Base-by-base conservation (phyloP, 2,888 invertebrate genomes). In the Elmis aenea region DNA sequence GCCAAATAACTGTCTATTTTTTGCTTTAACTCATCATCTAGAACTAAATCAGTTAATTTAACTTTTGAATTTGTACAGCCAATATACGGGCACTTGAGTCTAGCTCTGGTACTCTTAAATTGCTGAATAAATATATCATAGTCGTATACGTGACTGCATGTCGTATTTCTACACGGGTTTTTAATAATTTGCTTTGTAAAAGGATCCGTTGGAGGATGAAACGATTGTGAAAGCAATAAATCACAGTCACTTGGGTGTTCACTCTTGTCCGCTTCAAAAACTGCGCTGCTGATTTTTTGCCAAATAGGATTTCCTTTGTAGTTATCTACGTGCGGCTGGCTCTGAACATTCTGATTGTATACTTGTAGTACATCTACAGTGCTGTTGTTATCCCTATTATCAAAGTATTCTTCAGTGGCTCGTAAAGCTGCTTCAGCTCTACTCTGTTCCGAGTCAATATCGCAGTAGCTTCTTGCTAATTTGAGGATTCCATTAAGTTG, bases 201-300 rank as follows among this genome's bases (percentile, higher is more conserved):
- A 11, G 43, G 43, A 27, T 43, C 43, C 11, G 38, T 13, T n/a
- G 43, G 43, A 13, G 43, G 43, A 33, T 35, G 28, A 36, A 43
- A 43, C 13, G n/a, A n/a, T n/a, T n/a, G n/a, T n/a, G n/a, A n/a
- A n/a, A n/a, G n/a, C n/a, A n/a, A n/a, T n/a, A n/a, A n/a, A n/a
- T n/a, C n/a, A n/a, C n/a, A n/a, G n/a, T n/a, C n/a, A n/a, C n/a
- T n/a, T n/a, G n/a, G n/a, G n/a, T n/a, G n/a, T n/a, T n/a, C n/a
- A n/a, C n/a, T n/a, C n/a, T n/a, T n/a, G n/a, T n/a, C n/a, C n/a
- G n/a, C n/a, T n/a, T n/a, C n/a, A n/a, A n/a, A n/a, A n/a, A n/a
- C n/a, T n/a, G n/a, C n/a, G n/a, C n/a, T n/a, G n/a, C 26, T 26
- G n/a, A 38, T 24, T 10, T 11, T 33, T 2, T 14, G 6, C 43